phyloP scores from a whole-genome alignment of 1,140 invertebrate genomes.

The Camponotus pennsylvanicus region DNA sequence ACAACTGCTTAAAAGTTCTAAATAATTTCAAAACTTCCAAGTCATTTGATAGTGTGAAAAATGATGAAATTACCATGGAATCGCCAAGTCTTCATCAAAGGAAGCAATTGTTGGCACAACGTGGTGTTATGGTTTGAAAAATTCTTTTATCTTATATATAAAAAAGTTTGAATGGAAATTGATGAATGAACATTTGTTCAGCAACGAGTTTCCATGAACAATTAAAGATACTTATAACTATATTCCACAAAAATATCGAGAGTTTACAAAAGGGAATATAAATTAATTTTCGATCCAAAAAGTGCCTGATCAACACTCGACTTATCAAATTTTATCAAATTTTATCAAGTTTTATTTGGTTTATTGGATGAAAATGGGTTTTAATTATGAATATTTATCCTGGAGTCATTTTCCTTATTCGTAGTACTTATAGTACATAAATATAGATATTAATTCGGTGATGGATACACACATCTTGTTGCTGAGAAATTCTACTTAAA shows the following conservation, averaged over 20 bases:
- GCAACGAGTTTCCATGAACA: background rate
- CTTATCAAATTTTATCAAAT: conserved; percentile 37
- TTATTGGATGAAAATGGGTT: background rate
- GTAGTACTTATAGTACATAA: background rate
- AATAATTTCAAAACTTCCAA: conserved; percentile 80
- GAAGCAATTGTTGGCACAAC: conserved; percentile 84
- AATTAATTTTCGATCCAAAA: conserved; percentile 1
- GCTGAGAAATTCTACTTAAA: background rate
- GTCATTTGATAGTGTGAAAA: conserved; percentile 76
- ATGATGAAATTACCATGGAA: conserved; percentile 76
- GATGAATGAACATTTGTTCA: background rate
- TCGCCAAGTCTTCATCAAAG: conserved; percentile 85
- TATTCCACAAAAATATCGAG: background rate
- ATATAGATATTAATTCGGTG: conserved; percentile 7
- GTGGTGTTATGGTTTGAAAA: conserved; percentile 82
- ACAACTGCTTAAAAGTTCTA: conserved; percentile 78
- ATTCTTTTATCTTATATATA: conserved; percentile 19
- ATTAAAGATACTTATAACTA: conserved; percentile 2
- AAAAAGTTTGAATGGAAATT: background rate
- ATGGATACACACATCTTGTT: background rate
- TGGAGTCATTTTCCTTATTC: conserved; percentile 27
- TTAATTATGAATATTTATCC: conserved; percentile 10
- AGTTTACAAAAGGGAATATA: background rate
- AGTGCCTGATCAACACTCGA: background rate
- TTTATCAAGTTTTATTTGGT: conserved; percentile 1